phyloP scores from a whole-genome alignment of 2,113 vertebrate species.

The Eclectus roratus region DNA sequence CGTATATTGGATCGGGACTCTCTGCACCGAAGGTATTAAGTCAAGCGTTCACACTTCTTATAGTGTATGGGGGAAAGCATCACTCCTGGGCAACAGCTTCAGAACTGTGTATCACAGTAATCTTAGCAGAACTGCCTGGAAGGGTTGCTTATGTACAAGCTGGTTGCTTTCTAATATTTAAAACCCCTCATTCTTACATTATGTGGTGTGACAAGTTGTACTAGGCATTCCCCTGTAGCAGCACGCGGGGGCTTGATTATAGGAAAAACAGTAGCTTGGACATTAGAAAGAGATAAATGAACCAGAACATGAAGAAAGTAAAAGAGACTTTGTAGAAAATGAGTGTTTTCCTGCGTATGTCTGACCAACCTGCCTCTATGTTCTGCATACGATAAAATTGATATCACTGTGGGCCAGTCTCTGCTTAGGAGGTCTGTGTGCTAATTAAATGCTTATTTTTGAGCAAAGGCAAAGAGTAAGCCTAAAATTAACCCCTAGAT shows the following conservation, averaged over 20 bases:
- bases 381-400: background rate
- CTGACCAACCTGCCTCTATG: background rate
- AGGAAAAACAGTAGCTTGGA: background rate
- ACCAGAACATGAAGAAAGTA: background rate
- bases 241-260: background rate
- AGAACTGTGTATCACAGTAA: background rate
- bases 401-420: background rate
- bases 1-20: conserved; percentile 85
- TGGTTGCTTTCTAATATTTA: background rate
- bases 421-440: background rate
- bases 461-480: background rate
- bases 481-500: background rate
- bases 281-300: background rate
- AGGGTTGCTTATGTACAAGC: background rate
- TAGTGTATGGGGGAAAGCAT: background rate
- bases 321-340: background rate
- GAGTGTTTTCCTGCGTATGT: background rate
- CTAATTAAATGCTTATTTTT: background rate
- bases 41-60: background rate
- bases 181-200: background rate
- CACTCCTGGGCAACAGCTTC: background rate
- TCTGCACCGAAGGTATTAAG: conserved; percentile 84
- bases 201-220: background rate
- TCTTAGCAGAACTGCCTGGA: background rate
- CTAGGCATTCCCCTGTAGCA: background rate